Conservation (phyloP, 23 tunicate species). For the Aplidium turbinatum region DNA sequence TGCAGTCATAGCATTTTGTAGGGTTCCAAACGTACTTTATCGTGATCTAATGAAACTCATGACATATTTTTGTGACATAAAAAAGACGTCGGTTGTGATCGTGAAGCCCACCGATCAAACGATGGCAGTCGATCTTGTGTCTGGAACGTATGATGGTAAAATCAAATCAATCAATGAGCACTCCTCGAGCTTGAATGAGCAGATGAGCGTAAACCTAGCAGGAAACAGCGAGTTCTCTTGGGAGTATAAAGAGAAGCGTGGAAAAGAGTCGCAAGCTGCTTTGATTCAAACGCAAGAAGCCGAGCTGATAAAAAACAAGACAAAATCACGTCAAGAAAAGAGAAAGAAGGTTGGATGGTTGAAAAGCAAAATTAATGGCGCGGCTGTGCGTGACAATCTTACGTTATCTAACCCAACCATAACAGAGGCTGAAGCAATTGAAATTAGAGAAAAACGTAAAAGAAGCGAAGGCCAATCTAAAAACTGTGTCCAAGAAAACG, state of each 20-base stretch:
- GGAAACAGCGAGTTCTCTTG: not conserved
- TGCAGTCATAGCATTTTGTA: too few relatives aligned
- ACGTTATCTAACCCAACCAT: slow-evolving; percentile 53
- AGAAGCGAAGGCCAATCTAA: not conserved
- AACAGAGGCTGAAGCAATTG: not conserved
- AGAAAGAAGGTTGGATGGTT: slow-evolving; percentile 3
- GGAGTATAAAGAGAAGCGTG: too few relatives aligned
- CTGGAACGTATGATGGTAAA: too few relatives aligned
- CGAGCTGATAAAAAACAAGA: too few relatives aligned
- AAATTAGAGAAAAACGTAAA: not conserved
- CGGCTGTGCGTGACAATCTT: slow-evolving; percentile 17
- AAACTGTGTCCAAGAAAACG: too few relatives aligned
- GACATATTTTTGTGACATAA: too few relatives aligned
- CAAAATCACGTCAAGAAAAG: too few relatives aligned
- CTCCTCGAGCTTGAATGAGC: not conserved
- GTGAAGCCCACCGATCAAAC: not conserved
- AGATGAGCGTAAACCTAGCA: not conserved
- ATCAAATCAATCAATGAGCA: too few relatives aligned
- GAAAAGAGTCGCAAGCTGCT: too few relatives aligned
- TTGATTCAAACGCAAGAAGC: too few relatives aligned
- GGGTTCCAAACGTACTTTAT: too few relatives aligned
- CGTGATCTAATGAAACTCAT: too few relatives aligned
- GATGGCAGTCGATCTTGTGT: not conserved
- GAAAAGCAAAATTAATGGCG: not conserved
- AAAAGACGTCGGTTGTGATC: not conserved